Evolutionary conservation across 2,888 invertebrate genomes (phyloP), one percentile per base, ranked within the genome.

Genomic region (Elgonia sp.): DNA sequence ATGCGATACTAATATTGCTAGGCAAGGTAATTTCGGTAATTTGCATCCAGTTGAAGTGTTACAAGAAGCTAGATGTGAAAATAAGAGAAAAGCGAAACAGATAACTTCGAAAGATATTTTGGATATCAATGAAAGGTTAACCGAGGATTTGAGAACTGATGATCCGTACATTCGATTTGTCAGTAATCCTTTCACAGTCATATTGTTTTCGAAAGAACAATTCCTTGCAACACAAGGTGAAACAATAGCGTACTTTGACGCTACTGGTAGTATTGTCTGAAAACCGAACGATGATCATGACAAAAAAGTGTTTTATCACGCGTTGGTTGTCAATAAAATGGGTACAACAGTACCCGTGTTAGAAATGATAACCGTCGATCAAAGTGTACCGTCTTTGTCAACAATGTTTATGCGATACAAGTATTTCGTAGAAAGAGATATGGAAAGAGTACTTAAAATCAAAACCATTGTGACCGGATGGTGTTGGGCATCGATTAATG

Each of bases 401-500:
- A 16, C 2, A 14, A 14, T 46, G 12, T 46, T 46, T 46, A 46
- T 46, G 46, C 46, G 16, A 14, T 46, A 46, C 16, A 46, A 46
- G 7, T 10, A 46, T 16, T 46, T 46, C 16, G 16, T 46, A 14
- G 16, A 46, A 46, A 10, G 16, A 14, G 46, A 46, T 2, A 16
- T 46, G 16, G 1, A 10, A 16, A 6, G n/a, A 1, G n/a, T 18
- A 8, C 14, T 18, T 18, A 8, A 8, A 21, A 60, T 75, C 14
- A 62, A 42, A 21, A 75, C 75, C 10, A 46, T 75, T n/a, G 75
- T 75, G 2, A 46, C n/a, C 0, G 75, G 60, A 20, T 75, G 46
- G 60, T 75, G 75, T n/a, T 46, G 62, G 60, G 57, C 75, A n/a
- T 75, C 60, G 3, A 62, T 75, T 46, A 75, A 62, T 42, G 60